Conservation (phyloP, 2,888 invertebrate species). For the Tetanocera ferruginea region DNA sequence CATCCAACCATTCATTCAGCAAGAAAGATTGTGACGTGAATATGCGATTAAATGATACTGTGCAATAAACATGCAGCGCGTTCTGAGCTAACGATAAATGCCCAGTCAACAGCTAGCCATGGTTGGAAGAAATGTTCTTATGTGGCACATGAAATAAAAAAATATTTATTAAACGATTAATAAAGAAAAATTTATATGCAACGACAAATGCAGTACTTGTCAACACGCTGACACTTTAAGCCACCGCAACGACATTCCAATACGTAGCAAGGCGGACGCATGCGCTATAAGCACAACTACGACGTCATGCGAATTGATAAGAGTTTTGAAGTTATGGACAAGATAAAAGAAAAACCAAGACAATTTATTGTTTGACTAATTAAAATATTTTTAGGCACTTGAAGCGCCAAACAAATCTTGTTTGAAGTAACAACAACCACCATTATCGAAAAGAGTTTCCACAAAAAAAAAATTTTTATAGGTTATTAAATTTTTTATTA, state of each 20-base stretch:
- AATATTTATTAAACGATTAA: conserved; percentile 41
- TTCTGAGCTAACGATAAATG: neutral
- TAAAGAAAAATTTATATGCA: conserved; percentile 44
- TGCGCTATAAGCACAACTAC: conserved; percentile 41
- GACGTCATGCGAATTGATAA: neutral
- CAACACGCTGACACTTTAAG: conserved; percentile 33
- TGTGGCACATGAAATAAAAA: conserved; percentile 6
- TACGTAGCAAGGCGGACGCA: conserved; percentile 51
- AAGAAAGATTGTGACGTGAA: conserved; percentile 13
- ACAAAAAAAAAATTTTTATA: conserved; percentile 44
- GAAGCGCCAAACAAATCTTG: conserved; percentile 53
- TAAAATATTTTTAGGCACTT: conserved; percentile 24
- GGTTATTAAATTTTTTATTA: conserved; percentile 35
- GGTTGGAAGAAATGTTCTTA: conserved; percentile 10
- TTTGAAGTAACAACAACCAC: too few relatives aligned
- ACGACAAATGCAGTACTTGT: conserved; percentile 41
- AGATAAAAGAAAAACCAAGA: conserved; percentile 46
- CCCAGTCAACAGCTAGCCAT: neutral
- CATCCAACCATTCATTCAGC: neutral
- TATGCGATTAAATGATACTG: conserved; percentile 12
- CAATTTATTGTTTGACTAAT: conserved; percentile 37
- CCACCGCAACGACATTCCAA: conserved; percentile 48
- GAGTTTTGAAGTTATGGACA: conserved; percentile 40
- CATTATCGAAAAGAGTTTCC: neutral
- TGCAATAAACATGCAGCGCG: neutral